Evolutionary conservation across 1,140 invertebrate species (phyloP).

Genomic region (Bemisia tabaci): DNA sequence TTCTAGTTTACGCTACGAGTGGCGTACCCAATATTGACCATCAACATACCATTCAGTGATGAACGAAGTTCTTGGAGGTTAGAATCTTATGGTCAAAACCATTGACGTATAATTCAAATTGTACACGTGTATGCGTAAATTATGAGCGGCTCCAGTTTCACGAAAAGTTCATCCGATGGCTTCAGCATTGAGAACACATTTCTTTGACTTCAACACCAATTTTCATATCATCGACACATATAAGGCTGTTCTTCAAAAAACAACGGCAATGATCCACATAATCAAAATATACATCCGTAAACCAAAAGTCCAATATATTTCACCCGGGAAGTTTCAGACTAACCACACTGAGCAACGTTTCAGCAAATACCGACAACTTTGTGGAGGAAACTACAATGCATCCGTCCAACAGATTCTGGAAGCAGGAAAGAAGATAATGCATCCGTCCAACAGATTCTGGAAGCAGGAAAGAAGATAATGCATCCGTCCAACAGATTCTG

Average conservation of each 20-base stretch:
- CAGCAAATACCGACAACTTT: conserved; percentile 3
- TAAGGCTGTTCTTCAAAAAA: not conserved
- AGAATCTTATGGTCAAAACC: too few relatives aligned
- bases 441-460: too few relatives aligned
- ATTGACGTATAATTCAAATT: too few relatives aligned
- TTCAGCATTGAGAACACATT: not conserved
- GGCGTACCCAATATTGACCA: too few relatives aligned
- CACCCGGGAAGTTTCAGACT: conserved; percentile 5
- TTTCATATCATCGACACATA: not conserved
- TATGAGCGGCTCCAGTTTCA: not conserved
- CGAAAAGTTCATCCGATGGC: not conserved
- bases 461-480: too few relatives aligned
- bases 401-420: too few relatives aligned
- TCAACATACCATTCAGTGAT: too few relatives aligned
- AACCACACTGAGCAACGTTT: not conserved
- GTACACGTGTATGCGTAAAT: too few relatives aligned
- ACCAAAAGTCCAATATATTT: not conserved
- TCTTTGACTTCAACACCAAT: not conserved
- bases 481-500: conserved; percentile 1
- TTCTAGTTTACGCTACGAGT: too few relatives aligned
- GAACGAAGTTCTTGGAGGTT: too few relatives aligned
- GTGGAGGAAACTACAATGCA: conserved; percentile 2
- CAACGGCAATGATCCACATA: not conserved
- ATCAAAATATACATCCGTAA: not conserved
- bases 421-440: too few relatives aligned